Percentiles rank a stretch among this genome's conserved stretches.
Conservation (phyloP, 37 sponge, comb jelly and placozoan genomes). For the Lycopodina hypogea region DNA sequence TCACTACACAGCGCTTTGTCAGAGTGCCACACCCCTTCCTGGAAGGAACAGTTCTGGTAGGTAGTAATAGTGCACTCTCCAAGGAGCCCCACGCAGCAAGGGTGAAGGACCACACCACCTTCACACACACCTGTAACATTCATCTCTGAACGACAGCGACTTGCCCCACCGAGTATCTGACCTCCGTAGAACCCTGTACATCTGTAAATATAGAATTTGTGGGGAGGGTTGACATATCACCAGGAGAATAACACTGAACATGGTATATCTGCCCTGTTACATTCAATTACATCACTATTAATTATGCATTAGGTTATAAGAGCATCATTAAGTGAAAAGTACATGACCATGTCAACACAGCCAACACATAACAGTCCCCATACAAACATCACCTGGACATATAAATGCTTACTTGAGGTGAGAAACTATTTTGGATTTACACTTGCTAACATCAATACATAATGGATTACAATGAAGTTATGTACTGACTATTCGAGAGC, state of each 20-base stretch:
- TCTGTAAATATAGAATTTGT: not conserved
- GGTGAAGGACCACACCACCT: slow-evolving; percentile 66
- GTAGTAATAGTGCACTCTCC: slow-evolving; percentile 83
- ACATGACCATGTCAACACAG: not conserved
- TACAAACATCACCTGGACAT: too few relatives aligned
- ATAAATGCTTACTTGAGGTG: too few relatives aligned
- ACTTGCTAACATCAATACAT: too few relatives aligned
- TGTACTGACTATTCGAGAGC: too few relatives aligned
- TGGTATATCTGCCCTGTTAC: not conserved
- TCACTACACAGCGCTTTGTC: slow-evolving; percentile 79
- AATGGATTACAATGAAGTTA: too few relatives aligned
- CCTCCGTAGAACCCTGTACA: slow-evolving; percentile 12
- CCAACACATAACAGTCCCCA: too few relatives aligned
- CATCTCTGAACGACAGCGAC: slow-evolving; percentile 39
- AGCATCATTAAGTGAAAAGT: not conserved
- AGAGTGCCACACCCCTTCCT: slow-evolving; percentile 66
- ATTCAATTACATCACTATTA: too few relatives aligned
- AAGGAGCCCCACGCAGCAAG: slow-evolving; percentile 81
- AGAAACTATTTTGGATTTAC: too few relatives aligned
- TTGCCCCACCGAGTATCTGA: slow-evolving; percentile 49
- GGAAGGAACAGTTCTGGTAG: slow-evolving; percentile 69
- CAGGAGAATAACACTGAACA: not conserved
- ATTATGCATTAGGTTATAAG: not conserved
- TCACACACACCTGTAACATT: slow-evolving; percentile 22
- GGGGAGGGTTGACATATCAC: too few relatives aligned